phyloP scores from a whole-genome alignment of 2,113 vertebrate genomes.

The Eudyptes chrysolophus region DNA sequence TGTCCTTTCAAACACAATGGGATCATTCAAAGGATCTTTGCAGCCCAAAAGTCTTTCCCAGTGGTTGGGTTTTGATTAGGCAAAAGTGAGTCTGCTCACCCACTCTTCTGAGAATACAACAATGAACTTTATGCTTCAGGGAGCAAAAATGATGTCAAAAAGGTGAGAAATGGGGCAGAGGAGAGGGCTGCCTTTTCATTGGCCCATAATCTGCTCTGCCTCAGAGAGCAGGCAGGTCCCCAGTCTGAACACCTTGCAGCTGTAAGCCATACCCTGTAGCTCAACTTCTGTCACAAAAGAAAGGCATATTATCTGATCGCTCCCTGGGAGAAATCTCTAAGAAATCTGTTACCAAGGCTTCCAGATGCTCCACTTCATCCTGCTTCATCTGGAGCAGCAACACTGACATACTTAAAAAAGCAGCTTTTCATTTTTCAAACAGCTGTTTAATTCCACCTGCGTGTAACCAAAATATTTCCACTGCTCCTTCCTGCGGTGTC shows the following conservation, averaged over 20 bases:
- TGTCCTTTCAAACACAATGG: neutral
- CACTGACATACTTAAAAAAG: neutral
- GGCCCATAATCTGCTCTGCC: neutral
- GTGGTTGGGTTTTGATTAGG: neutral
- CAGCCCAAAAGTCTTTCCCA: neutral
- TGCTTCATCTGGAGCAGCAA: constrained; percentile 23
- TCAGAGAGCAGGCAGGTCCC: neutral
- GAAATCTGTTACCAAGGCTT: constrained; percentile 63
- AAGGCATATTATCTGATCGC: constrained; percentile 9
- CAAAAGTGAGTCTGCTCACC: neutral
- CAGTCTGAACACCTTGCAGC: neutral
- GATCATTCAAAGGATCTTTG: neutral
- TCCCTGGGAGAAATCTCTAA: constrained; percentile 13
- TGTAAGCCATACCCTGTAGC: neutral
- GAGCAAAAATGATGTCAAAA: neutral
- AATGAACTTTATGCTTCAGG: neutral
- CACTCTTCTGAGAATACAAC: neutral
- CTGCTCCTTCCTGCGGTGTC: constrained; percentile 23
- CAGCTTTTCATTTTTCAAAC: constrained; percentile 32
- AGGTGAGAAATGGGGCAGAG: neutral
- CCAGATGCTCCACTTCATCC: constrained; percentile 41
- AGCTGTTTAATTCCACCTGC: constrained; percentile 61
- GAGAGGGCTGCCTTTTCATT: neutral
- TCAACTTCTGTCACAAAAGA: constrained; percentile 25
- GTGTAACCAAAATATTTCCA: constrained; percentile 53